Conservation (phyloP, 1,140 invertebrate genomes). For the Berghia stephanieae region DNA sequence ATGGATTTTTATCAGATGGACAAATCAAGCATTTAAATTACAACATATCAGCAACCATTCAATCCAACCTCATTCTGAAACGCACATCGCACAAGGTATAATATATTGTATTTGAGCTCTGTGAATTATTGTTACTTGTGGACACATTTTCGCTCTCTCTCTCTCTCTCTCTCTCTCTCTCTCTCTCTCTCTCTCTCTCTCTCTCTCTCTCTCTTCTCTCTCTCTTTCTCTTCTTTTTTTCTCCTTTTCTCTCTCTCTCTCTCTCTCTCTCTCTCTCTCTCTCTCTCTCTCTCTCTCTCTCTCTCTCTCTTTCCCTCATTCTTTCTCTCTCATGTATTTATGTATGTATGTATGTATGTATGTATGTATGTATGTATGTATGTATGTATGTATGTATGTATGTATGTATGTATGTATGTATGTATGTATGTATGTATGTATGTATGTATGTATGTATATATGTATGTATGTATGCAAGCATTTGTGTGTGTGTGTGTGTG, state of each 20-base stretch:
- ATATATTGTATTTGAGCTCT: no score
- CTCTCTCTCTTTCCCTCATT: background rate
- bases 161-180: background rate
- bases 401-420: background rate
- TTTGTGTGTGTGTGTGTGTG: background rate
- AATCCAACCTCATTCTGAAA: no score
- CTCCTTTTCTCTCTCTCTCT: background rate
- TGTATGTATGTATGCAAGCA: background rate
- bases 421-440: background rate
- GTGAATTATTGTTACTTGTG: background rate
- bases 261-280: background rate
- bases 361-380: background rate
- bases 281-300: constrained; percentile 6
- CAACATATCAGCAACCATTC: no score
- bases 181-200: constrained; percentile 28
- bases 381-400: background rate
- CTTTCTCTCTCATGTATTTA: background rate
- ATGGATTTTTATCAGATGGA: no score
- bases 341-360: constrained; percentile 9
- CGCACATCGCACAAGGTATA: no score
- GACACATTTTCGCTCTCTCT: background rate
- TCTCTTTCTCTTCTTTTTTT: constrained; percentile 20
- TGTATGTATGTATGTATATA: background rate
- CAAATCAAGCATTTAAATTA: no score
- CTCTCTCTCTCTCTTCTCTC: constrained; percentile 20